A percentile compares a stretch with the other conserved stretches of the same genome.
phyloP scores from a whole-genome alignment of 2,888 invertebrate genomes.

The Apoda limacodes region DNA sequence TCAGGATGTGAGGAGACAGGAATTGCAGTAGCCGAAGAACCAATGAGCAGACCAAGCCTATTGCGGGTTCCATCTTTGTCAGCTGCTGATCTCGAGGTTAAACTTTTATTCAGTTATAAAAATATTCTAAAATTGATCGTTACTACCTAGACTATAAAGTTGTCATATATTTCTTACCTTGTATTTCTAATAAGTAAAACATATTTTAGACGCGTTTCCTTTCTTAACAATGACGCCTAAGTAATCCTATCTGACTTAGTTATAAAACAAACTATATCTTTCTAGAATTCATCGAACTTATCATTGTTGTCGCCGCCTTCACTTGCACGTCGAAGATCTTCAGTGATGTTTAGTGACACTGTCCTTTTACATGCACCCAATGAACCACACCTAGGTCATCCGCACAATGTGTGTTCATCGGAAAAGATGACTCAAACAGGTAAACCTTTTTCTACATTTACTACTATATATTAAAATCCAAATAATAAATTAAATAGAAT shows the following conservation, averaged over 20 bases:
- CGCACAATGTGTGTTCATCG: conserved; percentile 77
- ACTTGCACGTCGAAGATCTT: conserved; percentile 79
- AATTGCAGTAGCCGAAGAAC: conserved; percentile 47
- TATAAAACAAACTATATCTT: neutral
- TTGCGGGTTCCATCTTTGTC: conserved; percentile 72
- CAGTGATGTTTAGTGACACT: conserved; percentile 91
- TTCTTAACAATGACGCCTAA: too few relatives aligned
- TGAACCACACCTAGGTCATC: conserved; percentile 41
- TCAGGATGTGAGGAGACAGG: conserved; percentile 30
- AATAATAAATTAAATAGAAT: too few relatives aligned
- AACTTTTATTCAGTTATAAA: too few relatives aligned
- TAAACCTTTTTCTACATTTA: too few relatives aligned
- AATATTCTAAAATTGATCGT: too few relatives aligned
- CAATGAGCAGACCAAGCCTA: conserved; percentile 65
- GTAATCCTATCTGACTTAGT: too few relatives aligned
- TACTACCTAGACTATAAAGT: too few relatives aligned
- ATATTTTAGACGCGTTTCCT: too few relatives aligned
- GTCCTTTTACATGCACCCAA: conserved; percentile 75
- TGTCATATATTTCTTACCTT: too few relatives aligned
- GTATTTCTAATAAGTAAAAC: too few relatives aligned
- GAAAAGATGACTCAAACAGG: conserved; percentile 92
- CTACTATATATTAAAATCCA: too few relatives aligned
- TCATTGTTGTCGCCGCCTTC: conserved; percentile 81
- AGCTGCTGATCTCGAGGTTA: conserved; percentile 69
- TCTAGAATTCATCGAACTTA: conserved; percentile 74